Evolutionary conservation across 92 coral and sea anemone species (phyloP).

Genomic region (Phenganax marumi): DNA sequence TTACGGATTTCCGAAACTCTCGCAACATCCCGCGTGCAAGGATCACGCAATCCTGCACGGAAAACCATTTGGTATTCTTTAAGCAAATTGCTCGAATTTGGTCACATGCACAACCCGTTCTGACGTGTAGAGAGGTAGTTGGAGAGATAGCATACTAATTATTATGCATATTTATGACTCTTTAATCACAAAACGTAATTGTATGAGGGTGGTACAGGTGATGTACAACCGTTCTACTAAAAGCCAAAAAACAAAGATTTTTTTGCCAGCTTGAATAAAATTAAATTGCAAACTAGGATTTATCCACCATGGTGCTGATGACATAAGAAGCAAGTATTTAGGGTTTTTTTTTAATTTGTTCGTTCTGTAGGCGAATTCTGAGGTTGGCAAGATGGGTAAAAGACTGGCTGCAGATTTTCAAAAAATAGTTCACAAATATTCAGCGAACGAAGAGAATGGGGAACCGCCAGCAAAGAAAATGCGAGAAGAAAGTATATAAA

Average conservation of each 20-base stretch:
- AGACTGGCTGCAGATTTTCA: conserved; percentile 70
- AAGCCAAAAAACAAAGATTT: no score
- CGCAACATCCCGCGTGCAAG: no score
- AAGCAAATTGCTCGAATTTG: conserved; percentile 29
- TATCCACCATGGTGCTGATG: not conserved
- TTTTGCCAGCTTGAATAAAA: no score
- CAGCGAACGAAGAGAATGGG: conserved; percentile 65
- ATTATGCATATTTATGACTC: no score
- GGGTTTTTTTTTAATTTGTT: not conserved
- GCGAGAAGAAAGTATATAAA: conserved; percentile 61
- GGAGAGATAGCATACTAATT: no score
- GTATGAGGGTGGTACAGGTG: no score
- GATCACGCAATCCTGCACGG: no score
- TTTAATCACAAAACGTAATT: no score
- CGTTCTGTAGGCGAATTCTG: conserved; percentile 67
- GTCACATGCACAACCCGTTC: not conserved
- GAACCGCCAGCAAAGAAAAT: conserved; percentile 69
- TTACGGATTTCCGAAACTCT: no score
- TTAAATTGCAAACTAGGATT: no score
- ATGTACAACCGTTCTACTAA: no score
- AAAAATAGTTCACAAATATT: conserved; percentile 63
- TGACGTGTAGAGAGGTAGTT: not conserved
- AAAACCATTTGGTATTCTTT: no score
- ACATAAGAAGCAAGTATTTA: not conserved
- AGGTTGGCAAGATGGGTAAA: conserved; percentile 94